phyloP scores from a whole-genome alignment of 2,888 invertebrate species.

The Eupithecia pulchellata region DNA sequence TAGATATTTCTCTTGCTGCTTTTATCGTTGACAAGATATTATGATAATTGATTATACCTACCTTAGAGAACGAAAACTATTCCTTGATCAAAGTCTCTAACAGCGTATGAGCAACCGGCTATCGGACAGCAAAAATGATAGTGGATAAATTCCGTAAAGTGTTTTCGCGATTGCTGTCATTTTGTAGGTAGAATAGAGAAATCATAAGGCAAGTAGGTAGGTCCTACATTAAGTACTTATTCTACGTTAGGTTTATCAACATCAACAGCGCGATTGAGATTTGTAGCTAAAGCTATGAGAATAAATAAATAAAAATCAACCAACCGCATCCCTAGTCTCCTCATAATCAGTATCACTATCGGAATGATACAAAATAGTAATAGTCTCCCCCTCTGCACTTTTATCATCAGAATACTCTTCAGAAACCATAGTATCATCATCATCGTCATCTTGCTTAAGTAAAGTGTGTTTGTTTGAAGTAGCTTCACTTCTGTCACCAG shows the following conservation, averaged over 20 bases:
- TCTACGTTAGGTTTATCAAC: not conserved
- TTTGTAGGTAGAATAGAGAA: not conserved
- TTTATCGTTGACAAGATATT: not conserved
- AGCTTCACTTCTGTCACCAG: not conserved
- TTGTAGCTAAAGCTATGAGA: not conserved
- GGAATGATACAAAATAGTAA: constrained; percentile 9
- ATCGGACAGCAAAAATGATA: not conserved
- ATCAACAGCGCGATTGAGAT: not conserved
- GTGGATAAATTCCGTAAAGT: not conserved
- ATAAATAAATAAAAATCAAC: not conserved
- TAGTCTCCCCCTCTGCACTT: not conserved
- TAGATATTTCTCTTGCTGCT: not conserved
- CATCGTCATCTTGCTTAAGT: not conserved
- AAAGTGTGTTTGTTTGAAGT: not conserved
- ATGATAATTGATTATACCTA: not conserved
- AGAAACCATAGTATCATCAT: not conserved
- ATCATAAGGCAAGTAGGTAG: not conserved
- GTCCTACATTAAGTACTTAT: not conserved
- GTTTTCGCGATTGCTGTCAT: too few species aligned
- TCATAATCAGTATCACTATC: not conserved
- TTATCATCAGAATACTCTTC: not conserved
- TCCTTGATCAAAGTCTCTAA: not conserved
- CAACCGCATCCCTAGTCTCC: not conserved
- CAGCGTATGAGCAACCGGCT: not conserved
- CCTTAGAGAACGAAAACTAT: not conserved